Evolutionary conservation across 2,797 vertebrate genomes (phyloP).

Genomic region (Nothura maculosa): DNA sequence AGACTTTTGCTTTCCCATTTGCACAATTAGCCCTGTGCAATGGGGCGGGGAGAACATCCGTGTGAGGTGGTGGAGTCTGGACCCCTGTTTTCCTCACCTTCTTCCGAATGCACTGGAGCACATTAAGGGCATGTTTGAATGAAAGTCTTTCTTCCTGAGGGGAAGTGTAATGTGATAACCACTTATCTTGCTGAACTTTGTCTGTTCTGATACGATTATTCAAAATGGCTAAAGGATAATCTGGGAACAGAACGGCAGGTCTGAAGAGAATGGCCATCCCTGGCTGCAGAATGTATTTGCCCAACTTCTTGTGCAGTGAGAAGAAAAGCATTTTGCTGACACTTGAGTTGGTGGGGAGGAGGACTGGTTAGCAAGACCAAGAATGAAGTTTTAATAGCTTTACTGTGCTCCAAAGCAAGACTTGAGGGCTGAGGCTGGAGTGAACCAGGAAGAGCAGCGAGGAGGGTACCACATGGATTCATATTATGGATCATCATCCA

Average conservation of each 20-base stretch:
- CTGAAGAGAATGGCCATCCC: background rate
- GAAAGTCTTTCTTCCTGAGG: background rate
- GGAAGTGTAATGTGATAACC: background rate
- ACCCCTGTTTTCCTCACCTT: accelerated
- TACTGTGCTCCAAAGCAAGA: accelerated
- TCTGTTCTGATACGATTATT: background rate
- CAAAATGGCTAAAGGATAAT: background rate
- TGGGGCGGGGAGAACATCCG: background rate
- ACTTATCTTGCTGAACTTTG: slow-evolving; percentile 48
- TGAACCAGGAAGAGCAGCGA: background rate
- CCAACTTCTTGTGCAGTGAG: background rate
- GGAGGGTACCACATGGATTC: accelerated
- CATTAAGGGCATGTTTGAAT: accelerated
- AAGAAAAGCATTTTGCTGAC: accelerated
- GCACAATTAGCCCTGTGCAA: accelerated
- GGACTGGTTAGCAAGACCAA: background rate
- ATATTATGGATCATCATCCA: background rate
- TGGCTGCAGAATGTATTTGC: accelerated
- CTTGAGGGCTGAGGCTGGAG: background rate
- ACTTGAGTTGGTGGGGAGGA: background rate
- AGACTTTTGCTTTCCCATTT: background rate
- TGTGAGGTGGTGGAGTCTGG: background rate
- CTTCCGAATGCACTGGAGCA: accelerated
- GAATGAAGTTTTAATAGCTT: background rate
- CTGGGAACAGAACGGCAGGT: background rate